Percentiles rank a stretch among this genome's conserved stretches.
Evolutionary conservation across 2,113 vertebrate genomes (phyloP).

Genomic region (Pristiophorus japonicus): DNA sequence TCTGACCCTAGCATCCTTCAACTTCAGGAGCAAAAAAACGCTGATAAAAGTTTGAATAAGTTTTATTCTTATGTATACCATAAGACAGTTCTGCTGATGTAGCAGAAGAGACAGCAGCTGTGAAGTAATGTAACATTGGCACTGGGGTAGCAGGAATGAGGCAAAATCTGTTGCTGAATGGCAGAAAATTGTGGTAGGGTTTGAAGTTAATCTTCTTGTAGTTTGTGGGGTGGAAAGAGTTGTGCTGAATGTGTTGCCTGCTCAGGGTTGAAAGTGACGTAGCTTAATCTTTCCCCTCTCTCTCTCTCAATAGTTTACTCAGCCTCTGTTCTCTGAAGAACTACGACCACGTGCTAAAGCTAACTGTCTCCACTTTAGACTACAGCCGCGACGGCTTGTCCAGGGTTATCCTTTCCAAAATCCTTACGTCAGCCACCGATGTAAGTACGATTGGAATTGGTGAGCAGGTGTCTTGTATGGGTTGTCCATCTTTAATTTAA

Average conservation of each 20-base stretch:
- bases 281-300: not conserved
- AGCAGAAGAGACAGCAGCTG: not conserved
- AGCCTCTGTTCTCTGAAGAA: conserved; percentile 94
- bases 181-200: not conserved
- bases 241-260: not conserved
- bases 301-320: conserved; percentile 70
- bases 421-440: conserved; percentile 88
- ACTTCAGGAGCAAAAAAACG: too few relatives aligned
- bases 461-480: not conserved
- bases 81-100: not conserved
- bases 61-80: not conserved
- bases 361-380: conserved; percentile 90
- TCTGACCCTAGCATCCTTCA: too few relatives aligned
- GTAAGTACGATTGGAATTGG: conserved; percentile 58
- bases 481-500: not conserved
- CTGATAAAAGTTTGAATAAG: too few relatives aligned
- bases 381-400: conserved; percentile 93
- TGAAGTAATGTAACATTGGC: not conserved
- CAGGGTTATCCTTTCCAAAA: conserved; percentile 94
- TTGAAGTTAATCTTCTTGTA: not conserved
- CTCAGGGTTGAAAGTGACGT: not conserved
- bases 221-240: not conserved
- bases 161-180: not conserved
- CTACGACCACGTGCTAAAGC: conserved; percentile 89
- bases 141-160: not conserved